Evolutionary conservation across 2,113 vertebrate species (phyloP), one percentile per base, ranked within the genome.

Genomic region (Lagopus leucura): DNA sequence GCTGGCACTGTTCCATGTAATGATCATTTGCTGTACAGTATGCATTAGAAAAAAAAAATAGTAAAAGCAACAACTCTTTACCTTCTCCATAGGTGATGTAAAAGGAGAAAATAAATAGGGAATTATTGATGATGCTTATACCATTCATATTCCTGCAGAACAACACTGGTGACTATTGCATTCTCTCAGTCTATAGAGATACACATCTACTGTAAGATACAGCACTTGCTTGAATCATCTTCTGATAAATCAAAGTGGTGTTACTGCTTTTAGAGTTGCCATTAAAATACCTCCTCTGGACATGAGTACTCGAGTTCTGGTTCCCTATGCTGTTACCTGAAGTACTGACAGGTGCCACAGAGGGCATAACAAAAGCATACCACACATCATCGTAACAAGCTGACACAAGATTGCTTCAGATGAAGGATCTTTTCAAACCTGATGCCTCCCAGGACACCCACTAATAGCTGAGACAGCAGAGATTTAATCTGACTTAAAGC

Each of bases 401-500:
- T 91, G 90, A 71, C 79, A 83, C 17, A 74, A 77, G 54, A 76
- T 11, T 79, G 34, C 5, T 1, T 45, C 70, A 86, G 75, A 71
- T 36, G 42, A 82, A 94, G 79, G 67, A 74, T 50, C 32, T 89
- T 93, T 94, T 74, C 75, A 78, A 90, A 75, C 34, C 27, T 76
- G 36, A 47, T 83, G 82, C 32, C 77, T 92, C 88, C 64, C 78
- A 83, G 78, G 90, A 72, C 60, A 78, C 34, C n/a, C 65, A 81
- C 85, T 77, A 90, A 70, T 38, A 90, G 78, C 89, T 86, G 71
- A 93, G 93, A 94, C 63, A 87, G 86, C 63, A 82, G 77, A 86
- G 67, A 86, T 95, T 90, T 92, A 81, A 86, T 60, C 38, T 89
- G 78, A 94, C 8, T 10, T 96, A 90, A 95, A 94, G 55, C 72